A percentile compares a stretch with the other conserved stretches of the same genome.
Evolutionary conservation across 2,797 vertebrate species (phyloP).

Genomic region (Acipenser transmontanus): DNA sequence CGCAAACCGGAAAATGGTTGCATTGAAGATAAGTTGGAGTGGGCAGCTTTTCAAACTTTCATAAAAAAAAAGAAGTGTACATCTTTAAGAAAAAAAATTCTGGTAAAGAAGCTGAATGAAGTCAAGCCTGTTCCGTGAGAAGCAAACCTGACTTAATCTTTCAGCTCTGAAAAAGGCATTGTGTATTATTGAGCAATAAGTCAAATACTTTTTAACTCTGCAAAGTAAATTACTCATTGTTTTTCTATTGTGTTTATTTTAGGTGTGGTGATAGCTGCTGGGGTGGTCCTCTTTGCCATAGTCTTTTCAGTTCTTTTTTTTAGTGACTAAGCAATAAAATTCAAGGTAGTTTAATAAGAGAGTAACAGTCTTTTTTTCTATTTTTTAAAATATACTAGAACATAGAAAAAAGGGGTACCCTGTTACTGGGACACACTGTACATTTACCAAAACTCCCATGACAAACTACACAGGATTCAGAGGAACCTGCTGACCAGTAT

Average conservation of each 20-base stretch:
- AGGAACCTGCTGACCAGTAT: conserved; percentile 9
- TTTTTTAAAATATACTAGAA: not conserved
- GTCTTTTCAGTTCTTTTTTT: conserved; percentile 60
- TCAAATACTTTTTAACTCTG: conserved; percentile 18
- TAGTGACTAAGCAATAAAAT: conserved; percentile 46
- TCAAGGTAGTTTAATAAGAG: no score
- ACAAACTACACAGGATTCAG: no score
- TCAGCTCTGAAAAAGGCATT: conserved; percentile 2
- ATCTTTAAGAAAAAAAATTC: no score
- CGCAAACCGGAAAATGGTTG: no score
- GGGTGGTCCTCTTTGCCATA: conserved; percentile 45
- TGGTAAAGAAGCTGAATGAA: not conserved
- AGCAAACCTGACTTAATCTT: conserved; percentile 1
- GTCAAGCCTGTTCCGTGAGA: conserved; percentile 13
- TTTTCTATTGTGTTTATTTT: conserved; percentile 34
- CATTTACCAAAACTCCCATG: no score
- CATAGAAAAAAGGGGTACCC: not conserved
- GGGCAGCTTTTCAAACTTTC: no score
- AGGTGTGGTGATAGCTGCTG: conserved; percentile 48
- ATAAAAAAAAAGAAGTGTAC: no score
- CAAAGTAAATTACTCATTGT: conserved; percentile 20
- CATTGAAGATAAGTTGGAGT: no score
- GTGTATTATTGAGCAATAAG: conserved; percentile 16
- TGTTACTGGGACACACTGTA: no score
- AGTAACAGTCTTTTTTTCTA: no score